phyloP scores from a whole-genome alignment of 2,888 invertebrate genomes.

The Stenodema calcarata region DNA sequence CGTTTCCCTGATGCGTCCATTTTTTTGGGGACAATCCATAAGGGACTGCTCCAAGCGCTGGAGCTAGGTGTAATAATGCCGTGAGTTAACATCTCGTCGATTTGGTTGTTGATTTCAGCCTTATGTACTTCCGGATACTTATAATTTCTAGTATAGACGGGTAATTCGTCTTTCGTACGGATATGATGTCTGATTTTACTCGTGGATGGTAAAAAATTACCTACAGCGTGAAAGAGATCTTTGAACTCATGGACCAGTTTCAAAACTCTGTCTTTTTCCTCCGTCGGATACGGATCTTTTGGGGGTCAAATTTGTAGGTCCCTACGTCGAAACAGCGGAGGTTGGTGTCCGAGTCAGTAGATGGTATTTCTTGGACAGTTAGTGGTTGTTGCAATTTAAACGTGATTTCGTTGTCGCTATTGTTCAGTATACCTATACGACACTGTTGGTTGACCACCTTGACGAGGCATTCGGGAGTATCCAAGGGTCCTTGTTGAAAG shows the following conservation, averaged over 20 bases:
- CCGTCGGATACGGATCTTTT: background rate
- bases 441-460: too few relatives aligned
- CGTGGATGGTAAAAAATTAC: background rate
- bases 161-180: background rate
- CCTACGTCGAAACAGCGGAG: too few relatives aligned
- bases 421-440: too few relatives aligned
- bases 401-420: too few relatives aligned
- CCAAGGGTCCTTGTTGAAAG: too few relatives aligned
- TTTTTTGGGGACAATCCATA: constrained; percentile 5
- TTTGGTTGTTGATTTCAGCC: background rate
- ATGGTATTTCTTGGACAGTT: too few relatives aligned
- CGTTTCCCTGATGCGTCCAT: background rate
- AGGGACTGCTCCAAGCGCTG: background rate
- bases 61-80: background rate
- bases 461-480: too few relatives aligned
- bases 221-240: background rate
- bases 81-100: background rate
- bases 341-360: too few relatives aligned
- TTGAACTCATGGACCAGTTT: background rate
- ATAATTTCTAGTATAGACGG: constrained; percentile 7
- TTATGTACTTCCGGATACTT: background rate
- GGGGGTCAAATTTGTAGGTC: background rate
- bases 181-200: background rate
- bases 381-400: too few relatives aligned
- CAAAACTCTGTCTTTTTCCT: background rate